Evolutionary conservation across 2,888 invertebrate genomes (phyloP), one percentile per base, ranked within the genome.

Genomic region (Catocala nupta): DNA sequence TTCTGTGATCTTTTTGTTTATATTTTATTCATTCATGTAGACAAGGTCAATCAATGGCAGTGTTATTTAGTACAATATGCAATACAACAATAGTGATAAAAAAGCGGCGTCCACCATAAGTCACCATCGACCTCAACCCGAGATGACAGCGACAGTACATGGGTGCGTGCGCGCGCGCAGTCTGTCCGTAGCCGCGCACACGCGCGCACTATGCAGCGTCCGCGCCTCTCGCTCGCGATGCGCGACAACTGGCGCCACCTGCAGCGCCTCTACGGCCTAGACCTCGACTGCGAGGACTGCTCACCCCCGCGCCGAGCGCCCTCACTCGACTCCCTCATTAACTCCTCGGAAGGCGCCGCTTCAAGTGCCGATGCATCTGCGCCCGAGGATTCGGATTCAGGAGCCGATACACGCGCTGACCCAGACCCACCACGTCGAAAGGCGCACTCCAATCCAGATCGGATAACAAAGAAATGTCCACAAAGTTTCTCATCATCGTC

Each of bases 281-380:
- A 94, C 65, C 82, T 90, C 71, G 91, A 92, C 59, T 77, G 82
- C 57, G 88, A 89, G 34, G 90, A 90, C 59, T 86, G 76, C 74
- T 77, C 85, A 39, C 89, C 90, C 62, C 90, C 90, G 33, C 81
- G 86, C 1, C 86, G 95, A 58, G 94, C 96, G 2, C 95, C 96
- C 52, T 96, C 96, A 3, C 86, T 96, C 55, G 96, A 96, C 83
- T 96, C 96, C 70, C 92, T 96, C 39, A 96, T 96, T 65, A 96
- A 96, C 88, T 95, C 96, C 5, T 96, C 96, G 0, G 96, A 96
- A 77, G 95, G 95, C 50, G 96, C 95, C 67, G 95, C 95, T 60
- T 95, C 95, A 34, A 95, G 95, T 75, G 95, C 95, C 56, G 96
- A 96, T 80, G 96, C 95, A 43, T 95, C 95, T 58, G 95, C 95